Percentiles rank a stretch among this genome's conserved stretches.
Conservation (phyloP, 2,113 vertebrate genomes). For the Chunga burmeisteri region DNA sequence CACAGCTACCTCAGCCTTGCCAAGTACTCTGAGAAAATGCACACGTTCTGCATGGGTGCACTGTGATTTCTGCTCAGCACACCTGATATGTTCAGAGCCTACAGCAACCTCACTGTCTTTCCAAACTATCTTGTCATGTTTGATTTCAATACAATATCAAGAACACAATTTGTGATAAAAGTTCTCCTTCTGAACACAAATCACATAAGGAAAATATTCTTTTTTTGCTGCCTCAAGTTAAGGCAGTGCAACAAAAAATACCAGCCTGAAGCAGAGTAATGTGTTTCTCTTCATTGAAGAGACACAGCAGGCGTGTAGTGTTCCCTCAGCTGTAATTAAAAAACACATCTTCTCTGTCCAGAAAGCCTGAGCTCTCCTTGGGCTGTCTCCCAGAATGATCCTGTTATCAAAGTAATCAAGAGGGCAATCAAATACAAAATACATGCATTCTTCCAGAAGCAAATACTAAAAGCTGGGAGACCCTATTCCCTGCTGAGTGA, state of each 20-base stretch:
- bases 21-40: not conserved
- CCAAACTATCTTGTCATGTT: not conserved
- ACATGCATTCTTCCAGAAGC: not conserved
- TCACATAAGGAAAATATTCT: not conserved
- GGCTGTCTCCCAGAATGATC: not conserved
- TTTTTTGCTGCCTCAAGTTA: not conserved
- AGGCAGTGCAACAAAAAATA: not conserved
- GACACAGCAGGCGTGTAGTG: not conserved
- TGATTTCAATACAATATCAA: not conserved
- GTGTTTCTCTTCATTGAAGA: not conserved
- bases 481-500: not conserved
- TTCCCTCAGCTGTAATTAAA: not conserved
- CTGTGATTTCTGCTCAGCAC: rapidly evolving
- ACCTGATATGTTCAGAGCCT: not conserved
- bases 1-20: not conserved
- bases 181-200: not conserved
- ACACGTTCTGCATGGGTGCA: not conserved
- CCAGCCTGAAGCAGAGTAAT: not conserved
- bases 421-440: not conserved
- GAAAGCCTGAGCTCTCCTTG: not conserved
- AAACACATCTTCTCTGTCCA: not conserved
- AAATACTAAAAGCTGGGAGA: not conserved
- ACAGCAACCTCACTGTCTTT: not conserved
- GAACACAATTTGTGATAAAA: not conserved
- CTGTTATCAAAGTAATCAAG: not conserved